Evolutionary conservation across 2,888 invertebrate species (phyloP), one percentile per base, ranked within the genome.

Genomic region (Xestobium rufovillosum): DNA sequence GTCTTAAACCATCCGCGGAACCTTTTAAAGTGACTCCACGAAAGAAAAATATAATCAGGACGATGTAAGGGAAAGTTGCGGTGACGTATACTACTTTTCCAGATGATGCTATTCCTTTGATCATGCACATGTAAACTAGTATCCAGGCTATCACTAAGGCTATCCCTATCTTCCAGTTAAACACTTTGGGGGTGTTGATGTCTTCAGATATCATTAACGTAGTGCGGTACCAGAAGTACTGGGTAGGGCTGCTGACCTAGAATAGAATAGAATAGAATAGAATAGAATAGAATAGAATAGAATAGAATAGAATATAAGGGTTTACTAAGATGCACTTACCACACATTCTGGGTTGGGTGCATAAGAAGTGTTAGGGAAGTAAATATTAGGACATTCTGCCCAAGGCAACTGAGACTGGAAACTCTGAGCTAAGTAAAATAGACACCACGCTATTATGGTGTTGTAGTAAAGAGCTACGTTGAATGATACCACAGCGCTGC

Each of bases 381-480:
- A 81, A 42, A 78, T 76, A 58, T 83, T 87, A 2, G 92, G 92
- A 63, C 94, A 94, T 42, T 86, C 83, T 0, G 89, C 72, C 94
- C 94, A 95, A 4, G 94, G 94, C 52, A 94, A 65, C 56, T 90
- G 82, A 1, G 84, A 80, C 60, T 90, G 89, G 66, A 94, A 94
- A 64, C 92, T 92, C 72, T 88, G 87, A 49, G 86, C 83, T 60
- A 94, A 83, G 68, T 94, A 95, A 66, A 91, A 92, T 59, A 95
- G 74, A 63, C 94, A 94, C 96, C 96, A 96, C 42, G 94, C 94
- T 50, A 96, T 94, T 53, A 96, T 95, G 41, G 94, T 94, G 68
- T 96, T 96, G 68, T 96, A 96, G 67, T 96, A 96, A 46, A 96
- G 73, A 8, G 92, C 94, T 45, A 96, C 94, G 61, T 94, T 89